phyloP scores from a whole-genome alignment of 2,888 invertebrate species.

The Dryomyza anilis region DNA sequence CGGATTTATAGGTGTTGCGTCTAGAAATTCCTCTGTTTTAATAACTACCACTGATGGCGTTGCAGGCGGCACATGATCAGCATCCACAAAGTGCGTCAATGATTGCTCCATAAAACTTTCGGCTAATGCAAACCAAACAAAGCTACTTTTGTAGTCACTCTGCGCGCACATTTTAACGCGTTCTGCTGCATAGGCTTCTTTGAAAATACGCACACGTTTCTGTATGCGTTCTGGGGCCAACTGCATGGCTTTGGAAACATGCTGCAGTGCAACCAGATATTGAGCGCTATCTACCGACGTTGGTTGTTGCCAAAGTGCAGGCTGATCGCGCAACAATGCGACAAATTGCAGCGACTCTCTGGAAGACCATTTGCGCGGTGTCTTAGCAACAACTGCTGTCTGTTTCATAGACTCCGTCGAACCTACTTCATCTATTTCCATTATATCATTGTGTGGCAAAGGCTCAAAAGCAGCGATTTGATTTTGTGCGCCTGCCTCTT shows the following conservation, averaged over 20 bases:
- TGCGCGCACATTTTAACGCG: slow-evolving; percentile 31
- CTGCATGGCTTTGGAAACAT: slow-evolving; percentile 38
- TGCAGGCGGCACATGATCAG: slow-evolving; percentile 35
- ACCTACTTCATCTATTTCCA: not conserved
- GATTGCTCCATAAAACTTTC: slow-evolving; percentile 24
- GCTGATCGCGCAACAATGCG: slow-evolving; percentile 32
- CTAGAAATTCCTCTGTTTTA: slow-evolving; percentile 11
- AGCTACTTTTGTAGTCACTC: slow-evolving; percentile 31
- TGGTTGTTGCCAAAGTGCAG: slow-evolving; percentile 30
- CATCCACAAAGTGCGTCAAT: slow-evolving; percentile 33
- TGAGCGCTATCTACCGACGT: too few relatives aligned
- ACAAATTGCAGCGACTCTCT: slow-evolving; percentile 39
- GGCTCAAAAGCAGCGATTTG: not conserved
- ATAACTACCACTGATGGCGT: too few relatives aligned
- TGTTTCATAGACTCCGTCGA: too few relatives aligned
- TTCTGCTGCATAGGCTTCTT: slow-evolving; percentile 34
- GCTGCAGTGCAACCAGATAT: too few relatives aligned
- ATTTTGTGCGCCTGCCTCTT: not conserved
- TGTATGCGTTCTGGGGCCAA: slow-evolving; percentile 34
- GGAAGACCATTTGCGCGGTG: slow-evolving; percentile 36
- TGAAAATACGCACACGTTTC: slow-evolving; percentile 36
- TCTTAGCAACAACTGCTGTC: too few relatives aligned
- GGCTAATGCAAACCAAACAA: slow-evolving; percentile 37
- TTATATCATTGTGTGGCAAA: not conserved
- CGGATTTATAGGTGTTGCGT: slow-evolving; percentile 21